Evolutionary conservation across 1,140 invertebrate species (phyloP), one percentile per base, ranked within the genome.

Genomic region (Atta cephalotes): DNA sequence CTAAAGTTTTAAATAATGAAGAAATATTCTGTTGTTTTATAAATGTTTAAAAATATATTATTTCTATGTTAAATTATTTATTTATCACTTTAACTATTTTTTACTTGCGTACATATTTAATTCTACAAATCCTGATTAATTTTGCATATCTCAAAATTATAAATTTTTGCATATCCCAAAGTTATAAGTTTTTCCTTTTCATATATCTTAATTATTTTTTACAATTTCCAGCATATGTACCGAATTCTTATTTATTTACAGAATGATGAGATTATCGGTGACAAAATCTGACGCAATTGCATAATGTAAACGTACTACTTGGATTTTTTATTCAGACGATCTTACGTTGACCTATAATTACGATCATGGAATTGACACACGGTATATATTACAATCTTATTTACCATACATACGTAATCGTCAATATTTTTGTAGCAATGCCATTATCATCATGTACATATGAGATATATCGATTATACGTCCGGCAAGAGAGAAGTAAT

Each of bases 401-500:
- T 82, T 62, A 82, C 25, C 14, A 82, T 21, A 82, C 18, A 62
- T 74, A 82, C 14, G 56, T 28, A 80, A 80, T 80, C n/a, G 14
- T 39, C 9, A 70, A 53, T 80, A 80, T 70, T 70, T 80, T 80
- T 21, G 31, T 25, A 53, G 14, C 63, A 65, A 21, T 53, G 78
- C 12, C n/a, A 53, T 80, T 70, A 80, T 70, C 49, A 56, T 49
- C 28, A 12, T 18, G 49, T 80, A 56, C 31, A 25, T 51, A 79
- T 28, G 45, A 28, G 60, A 79, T 65, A 78, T 18, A 78, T 66
- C 60, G 77, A 79, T 79, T 79, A 68, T 53, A 79, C 7, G 62
- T 79, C 45, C n/a, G 31, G n/a, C 21, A 68, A 5, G 25, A 79
- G 78, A 80, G 63, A 80, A 80, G 63, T 56, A 80, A 80, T 80